Evolutionary conservation across 2,797 vertebrate genomes (phyloP).

Genomic region (Eulemur coronatus): DNA sequence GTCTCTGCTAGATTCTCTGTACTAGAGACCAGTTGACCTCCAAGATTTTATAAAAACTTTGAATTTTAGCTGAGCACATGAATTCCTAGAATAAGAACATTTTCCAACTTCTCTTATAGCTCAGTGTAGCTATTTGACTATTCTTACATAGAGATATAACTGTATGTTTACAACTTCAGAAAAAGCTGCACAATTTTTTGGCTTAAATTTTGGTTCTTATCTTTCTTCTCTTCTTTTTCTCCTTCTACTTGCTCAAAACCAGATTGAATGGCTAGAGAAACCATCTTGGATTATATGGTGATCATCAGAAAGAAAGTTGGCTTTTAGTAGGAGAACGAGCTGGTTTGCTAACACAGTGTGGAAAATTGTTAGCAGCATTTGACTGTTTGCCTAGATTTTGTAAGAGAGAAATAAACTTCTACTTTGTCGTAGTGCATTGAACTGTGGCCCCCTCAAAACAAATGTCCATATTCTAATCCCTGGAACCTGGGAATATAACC

Average conservation of each 20-base stretch:
- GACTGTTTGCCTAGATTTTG: not conserved
- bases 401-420: slow-evolving; percentile 2
- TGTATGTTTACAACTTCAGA: not conserved
- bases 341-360: not conserved
- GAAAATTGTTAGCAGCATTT: not conserved
- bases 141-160: not conserved
- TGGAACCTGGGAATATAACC: not conserved
- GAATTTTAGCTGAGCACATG: not conserved
- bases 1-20: not conserved
- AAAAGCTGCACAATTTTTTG: not conserved
- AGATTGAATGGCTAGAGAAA: not conserved
- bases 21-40: not conserved
- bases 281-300: not conserved
- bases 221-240: not conserved
- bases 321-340: not conserved
- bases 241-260: not conserved
- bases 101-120: not conserved
- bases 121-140: not conserved
- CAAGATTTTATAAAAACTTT: not conserved
- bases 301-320: not conserved
- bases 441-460: not conserved
- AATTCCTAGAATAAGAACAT: not conserved
- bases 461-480: not conserved
- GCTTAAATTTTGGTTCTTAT: not conserved
- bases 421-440: not conserved